Conservation (phyloP, 2,797 vertebrate species). For the Crax fasciolata region DNA sequence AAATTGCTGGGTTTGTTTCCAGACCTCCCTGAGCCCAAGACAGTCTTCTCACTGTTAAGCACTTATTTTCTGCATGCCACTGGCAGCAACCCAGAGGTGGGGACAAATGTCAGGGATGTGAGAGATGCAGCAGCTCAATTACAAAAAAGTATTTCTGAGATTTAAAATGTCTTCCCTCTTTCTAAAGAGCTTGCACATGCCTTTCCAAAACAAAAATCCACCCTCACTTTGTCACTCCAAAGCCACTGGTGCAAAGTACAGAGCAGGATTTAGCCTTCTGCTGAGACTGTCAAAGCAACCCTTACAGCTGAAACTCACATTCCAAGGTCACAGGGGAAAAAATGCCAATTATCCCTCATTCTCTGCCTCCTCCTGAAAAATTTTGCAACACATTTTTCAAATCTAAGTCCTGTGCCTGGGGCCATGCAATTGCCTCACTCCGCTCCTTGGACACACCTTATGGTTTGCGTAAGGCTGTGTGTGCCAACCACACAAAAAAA, state of each 20-base stretch:
- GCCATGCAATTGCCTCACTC: not conserved
- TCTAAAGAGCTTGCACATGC: not conserved
- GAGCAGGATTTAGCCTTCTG: not conserved
- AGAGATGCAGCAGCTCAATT: not conserved
- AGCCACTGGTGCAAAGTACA: not conserved
- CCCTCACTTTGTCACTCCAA: not conserved
- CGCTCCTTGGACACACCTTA: conserved; percentile 28
- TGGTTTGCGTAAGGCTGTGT: not conserved
- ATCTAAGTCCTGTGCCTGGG: not conserved
- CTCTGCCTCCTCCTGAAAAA: not conserved
- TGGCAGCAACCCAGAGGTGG: not conserved
- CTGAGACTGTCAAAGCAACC: not conserved
- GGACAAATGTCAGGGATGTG: not conserved
- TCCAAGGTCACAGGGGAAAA: not conserved
- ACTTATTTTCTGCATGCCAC: not conserved
- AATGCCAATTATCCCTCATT: not conserved
- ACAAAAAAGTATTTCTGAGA: not conserved
- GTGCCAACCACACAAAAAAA: not conserved
- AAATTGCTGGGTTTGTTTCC: not conserved
- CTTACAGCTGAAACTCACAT: not conserved
- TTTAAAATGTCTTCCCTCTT: not conserved
- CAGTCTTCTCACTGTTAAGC: not conserved
- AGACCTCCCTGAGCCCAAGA: not conserved
- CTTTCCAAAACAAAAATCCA: not conserved
- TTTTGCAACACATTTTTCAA: not conserved